Evolutionary conservation across 2,797 vertebrate genomes (phyloP), one percentile per base, ranked within the genome.

Genomic region (Danio choprae): DNA sequence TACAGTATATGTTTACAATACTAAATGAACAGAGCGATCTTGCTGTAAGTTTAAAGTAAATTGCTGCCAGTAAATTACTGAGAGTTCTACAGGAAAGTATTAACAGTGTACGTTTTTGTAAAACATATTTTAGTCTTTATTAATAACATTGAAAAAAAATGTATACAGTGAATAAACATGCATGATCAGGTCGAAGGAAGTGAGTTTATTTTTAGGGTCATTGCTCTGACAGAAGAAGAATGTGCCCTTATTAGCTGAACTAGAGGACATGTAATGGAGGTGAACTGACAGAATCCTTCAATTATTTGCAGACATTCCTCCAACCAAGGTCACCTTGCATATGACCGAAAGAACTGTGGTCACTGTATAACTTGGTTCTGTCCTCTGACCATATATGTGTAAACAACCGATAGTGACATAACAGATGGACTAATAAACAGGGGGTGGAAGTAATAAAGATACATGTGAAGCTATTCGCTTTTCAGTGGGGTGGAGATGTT

Each of bases 261-360:
- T 46, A 48, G 22, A 20, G 44, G n/a, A 48, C 58, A 53, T 40
- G 44, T 16, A 48, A 36, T 18, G 58, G 13, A 46, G 13, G 44
- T 68, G 43, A 72, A 50, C 38, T 20, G 29, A 20, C 18, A 15
- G 62, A 9, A 62, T 55, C 5, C 4, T 64, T 55, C 43, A 36
- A 8, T 77, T 68, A n/a, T 56, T 41, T 55, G 40, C 60, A 64
- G 16, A 68, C n/a, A 70, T 53, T 79, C 13, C 46, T 71, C 9
- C 10, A 48, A 38, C 12, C 60, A 64, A 53, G 48, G 48, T 53
- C 60, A 64, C 48, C 36, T 41, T 75, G 18, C 9, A 2, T 55
- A 9, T 10, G 38, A 53, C 48, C 41, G n/a, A 75, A 64, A 50
- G 36, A 41, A 36, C 11, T 48, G 2, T 53, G 53, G 59, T 22